These are phyloP conservation scores for Gonatopus flavifemur DNA, from an alignment of 1,140 invertebrate species.

Conservation along the genomic window DNA sequence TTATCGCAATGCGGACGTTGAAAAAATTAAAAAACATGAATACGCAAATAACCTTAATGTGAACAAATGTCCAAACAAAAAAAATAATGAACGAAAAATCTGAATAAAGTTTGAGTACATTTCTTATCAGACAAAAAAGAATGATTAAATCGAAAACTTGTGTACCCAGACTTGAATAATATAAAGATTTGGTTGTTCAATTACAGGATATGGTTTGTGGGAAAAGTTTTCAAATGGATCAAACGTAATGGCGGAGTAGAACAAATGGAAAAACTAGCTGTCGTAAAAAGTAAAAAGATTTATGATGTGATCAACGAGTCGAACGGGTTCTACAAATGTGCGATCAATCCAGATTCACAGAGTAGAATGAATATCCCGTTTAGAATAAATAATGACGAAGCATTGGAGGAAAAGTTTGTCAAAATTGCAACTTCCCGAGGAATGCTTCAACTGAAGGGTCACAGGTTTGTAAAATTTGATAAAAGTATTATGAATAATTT, in stretches of 20 bases:
- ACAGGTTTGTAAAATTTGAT: constrained; percentile 68
- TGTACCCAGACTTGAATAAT: no score
- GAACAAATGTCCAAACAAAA: no score
- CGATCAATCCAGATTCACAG: constrained; percentile 65
- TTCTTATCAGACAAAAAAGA: no score
- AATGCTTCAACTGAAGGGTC: constrained; percentile 92
- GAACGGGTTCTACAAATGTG: constrained; percentile 85
- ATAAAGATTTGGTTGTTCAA: no score
- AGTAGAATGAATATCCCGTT: constrained; percentile 94
- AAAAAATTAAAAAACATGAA: no score
- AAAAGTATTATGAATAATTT: neutral
- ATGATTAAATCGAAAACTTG: no score
- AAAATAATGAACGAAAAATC: no score
- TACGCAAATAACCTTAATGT: no score
- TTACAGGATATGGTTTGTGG: constrained; percentile 90
- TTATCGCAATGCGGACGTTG: no score
- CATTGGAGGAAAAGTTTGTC: constrained; percentile 86
- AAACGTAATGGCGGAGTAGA: constrained; percentile 81
- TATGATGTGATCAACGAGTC: constrained; percentile 86
- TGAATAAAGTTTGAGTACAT: no score
- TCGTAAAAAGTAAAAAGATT: constrained; percentile 75
- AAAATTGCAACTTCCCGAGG: constrained; percentile 73
- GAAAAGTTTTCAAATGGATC: constrained; percentile 90
- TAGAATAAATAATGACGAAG: constrained; percentile 76
- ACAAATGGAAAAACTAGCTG: constrained; percentile 73